Evolutionary conservation across 1,140 invertebrate species (phyloP), one percentile per base, ranked within the genome.

Genomic region (Drosophila mojavensis): DNA sequence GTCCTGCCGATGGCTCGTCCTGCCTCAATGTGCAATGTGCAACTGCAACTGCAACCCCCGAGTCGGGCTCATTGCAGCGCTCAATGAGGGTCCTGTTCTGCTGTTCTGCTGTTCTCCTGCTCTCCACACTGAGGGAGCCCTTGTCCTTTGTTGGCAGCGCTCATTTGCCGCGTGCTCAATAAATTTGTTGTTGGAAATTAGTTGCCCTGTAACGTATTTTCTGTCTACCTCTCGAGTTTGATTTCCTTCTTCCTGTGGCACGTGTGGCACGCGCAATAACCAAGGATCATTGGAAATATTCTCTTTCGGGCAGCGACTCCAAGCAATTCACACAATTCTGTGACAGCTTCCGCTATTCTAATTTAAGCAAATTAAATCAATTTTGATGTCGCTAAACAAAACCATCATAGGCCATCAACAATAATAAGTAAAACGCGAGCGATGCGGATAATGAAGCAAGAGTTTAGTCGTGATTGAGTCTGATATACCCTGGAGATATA

Each of bases 311-410:
- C 33, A 9, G 6, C 24, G 50, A 45, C 30, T 54, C 54, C 15
- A n/a, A 61, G 39, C 50, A 26, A 26, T 58, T 41, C 33, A 45
- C 39, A 47, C 28, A 58, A 50, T 62, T 66, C 53, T 58, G 47
- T 43, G 41, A 5, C 74, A 56, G 47, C 66, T 78, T 88, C 84
- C 84, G 83, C 55, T 64, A 62, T 56, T 78, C 64, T 74, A 83
- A 83, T 89, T 89, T 51, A 78, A 68, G 47, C 79, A 66, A 88
- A 83, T 88, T 89, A 72, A 88, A 89, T 89, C 77, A 88, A 80
- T 79, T 68, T 65, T 78, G 17, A 75, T 82, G 75, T 79, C 62
- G 75, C 72, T 67, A 69, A 75, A 84, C 61, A 80, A 80, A 78
- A 80, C 53, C 77, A 80, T 61, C 77, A 61, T 65, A 60, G 58